phyloP scores from a whole-genome alignment of 2,113 vertebrate genomes.

The Ardeotis arabs region DNA sequence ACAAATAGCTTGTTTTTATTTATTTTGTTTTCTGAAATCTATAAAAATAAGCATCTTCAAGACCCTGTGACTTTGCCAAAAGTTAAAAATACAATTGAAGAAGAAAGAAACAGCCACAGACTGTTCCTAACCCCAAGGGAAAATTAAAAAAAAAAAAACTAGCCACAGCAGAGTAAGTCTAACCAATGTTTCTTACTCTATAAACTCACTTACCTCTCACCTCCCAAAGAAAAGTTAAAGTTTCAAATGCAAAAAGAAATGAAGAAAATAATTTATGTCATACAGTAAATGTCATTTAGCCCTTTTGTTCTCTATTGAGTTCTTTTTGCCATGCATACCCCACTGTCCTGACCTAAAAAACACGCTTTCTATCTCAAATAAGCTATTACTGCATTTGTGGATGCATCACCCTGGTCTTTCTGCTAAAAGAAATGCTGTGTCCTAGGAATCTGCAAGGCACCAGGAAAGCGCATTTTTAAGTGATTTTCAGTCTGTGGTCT shows the following conservation, averaged over 20 bases:
- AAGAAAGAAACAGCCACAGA: constrained; percentile 2
- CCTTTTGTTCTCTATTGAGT: not conserved
- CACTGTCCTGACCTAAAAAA: not conserved
- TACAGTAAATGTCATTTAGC: not conserved
- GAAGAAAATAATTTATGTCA: not conserved
- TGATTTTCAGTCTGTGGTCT: not conserved
- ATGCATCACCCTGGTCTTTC: not conserved
- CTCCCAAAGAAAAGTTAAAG: not conserved
- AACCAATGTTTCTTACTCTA: not conserved
- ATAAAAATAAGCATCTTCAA: constrained; percentile 16
- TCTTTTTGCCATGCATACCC: not conserved
- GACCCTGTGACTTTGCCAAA: not conserved
- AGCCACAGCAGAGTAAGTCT: not conserved
- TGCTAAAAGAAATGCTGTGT: not conserved
- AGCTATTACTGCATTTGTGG: not conserved
- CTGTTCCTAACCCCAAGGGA: not conserved
- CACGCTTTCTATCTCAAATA: not conserved
- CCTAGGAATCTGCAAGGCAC: not conserved
- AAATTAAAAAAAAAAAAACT: not conserved
- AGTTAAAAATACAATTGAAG: constrained; percentile 49
- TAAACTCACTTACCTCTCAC: not conserved
- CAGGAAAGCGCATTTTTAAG: not conserved
- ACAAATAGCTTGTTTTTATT: constrained; percentile 28
- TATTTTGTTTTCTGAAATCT: constrained; percentile 29
- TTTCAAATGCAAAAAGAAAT: not conserved